Evolutionary conservation across 1,140 invertebrate genomes (phyloP), one percentile per base, ranked within the genome.

Genomic region (Conus ventricosus): DNA sequence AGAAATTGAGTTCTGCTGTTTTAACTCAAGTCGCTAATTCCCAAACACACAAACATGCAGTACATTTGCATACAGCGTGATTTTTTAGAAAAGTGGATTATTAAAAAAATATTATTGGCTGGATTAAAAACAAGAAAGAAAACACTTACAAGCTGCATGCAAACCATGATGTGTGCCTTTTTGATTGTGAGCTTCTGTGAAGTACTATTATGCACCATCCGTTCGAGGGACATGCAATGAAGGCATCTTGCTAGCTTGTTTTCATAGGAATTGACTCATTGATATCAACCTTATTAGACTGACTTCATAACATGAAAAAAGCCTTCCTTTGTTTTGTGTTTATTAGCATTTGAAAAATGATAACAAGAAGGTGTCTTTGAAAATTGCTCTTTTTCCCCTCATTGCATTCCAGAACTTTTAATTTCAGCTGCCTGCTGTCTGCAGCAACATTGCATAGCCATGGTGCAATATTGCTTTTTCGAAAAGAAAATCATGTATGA

Each of bases 141-240:
- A 78, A 8, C 7, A 78, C 39, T 78, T 4, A 51, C 80, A 81
- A 23, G 8, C 23, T 81, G 80, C 80, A 81, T 81, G 51, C 51
- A 81, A 81, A 81, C 11, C 80, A 78, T 81, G 15, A 81, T 81
- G 80, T 78, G 67, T 81, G 27, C 39, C 39, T 17, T 5, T 81
- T 81, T 81, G 76, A 25, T 11, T 78, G 25, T 13, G 10, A 51
- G 13, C 20, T 81, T 81, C 54, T 54, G 80, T 81, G 80, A 81
- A 81, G 51, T 54, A 13, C 13, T 81, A 54, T 81, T 81, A 51
- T 81, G 2, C 23, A 54, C 80, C 51, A 13, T 20, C 17, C 23
- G n/a, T 81, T 81, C 80, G 39, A 81, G 80, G 80, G 80, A 54
- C 80, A 81, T 81, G 51, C 15, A 71, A 20, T 71, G 15, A 60